Evolutionary conservation across 1,140 invertebrate species (phyloP).

Genomic region (Thalassaphorura encarpata): DNA sequence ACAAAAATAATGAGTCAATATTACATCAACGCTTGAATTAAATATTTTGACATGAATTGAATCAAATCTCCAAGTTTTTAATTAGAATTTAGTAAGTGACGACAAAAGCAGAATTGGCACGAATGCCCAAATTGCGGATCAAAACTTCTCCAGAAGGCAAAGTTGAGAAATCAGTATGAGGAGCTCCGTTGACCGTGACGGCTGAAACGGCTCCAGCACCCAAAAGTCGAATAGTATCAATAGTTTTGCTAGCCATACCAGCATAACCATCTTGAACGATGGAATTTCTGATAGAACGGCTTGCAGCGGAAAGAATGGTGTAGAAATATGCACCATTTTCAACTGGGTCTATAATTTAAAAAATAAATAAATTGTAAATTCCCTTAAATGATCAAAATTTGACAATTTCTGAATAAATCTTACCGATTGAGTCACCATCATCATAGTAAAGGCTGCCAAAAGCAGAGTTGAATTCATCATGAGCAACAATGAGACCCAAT

Average conservation of each 20-base stretch:
- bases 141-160: constrained; percentile 2
- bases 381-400: not conserved
- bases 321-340: constrained; percentile 4
- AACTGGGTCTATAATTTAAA: constrained; percentile 4
- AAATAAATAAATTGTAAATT: not conserved
- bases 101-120: not conserved
- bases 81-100: constrained; percentile 2
- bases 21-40: too few species aligned
- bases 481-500: constrained; percentile 36
- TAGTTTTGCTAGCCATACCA: not conserved
- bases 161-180: not conserved
- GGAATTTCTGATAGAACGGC: not conserved
- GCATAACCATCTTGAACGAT: constrained; percentile 8
- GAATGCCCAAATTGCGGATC: constrained; percentile 5
- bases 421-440: constrained; percentile 52
- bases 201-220: constrained; percentile 2
- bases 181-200: constrained; percentile 11
- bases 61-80: not conserved
- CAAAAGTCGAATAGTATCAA: constrained; percentile 1
- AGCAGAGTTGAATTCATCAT: constrained; percentile 33
- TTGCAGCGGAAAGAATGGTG: not conserved
- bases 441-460: constrained; percentile 38
- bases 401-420: too few species aligned
- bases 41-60: too few species aligned
- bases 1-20: not conserved